Evolutionary conservation across 2,888 invertebrate species (phyloP).

Genomic region (Malacosoma neustria): DNA sequence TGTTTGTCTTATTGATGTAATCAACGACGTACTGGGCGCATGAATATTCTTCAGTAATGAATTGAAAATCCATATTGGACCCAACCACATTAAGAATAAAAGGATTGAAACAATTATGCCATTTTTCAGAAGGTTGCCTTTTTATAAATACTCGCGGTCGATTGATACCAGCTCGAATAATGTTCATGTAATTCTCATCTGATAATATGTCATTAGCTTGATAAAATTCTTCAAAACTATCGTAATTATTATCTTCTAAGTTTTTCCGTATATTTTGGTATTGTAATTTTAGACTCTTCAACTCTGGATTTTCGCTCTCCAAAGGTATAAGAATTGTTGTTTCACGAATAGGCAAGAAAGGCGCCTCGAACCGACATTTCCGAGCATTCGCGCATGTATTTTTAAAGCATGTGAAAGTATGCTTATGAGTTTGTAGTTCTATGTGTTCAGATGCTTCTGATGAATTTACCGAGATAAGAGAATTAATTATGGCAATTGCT

Average conservation of each 20-base stretch:
- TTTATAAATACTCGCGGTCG: conserved; percentile 32
- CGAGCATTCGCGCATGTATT: conserved; percentile 12
- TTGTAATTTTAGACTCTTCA: conserved; percentile 17
- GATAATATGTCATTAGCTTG: conserved; percentile 20
- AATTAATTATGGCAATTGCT: conserved; percentile 8
- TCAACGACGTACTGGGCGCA: conserved; percentile 45
- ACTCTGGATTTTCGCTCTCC: conserved; percentile 12
- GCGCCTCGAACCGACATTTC: conserved; percentile 27
- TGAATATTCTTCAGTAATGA: conserved; percentile 41
- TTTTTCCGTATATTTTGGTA: conserved; percentile 17
- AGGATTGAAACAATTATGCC: conserved; percentile 41
- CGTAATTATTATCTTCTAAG: conserved; percentile 23
- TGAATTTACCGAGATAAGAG: conserved; percentile 1
- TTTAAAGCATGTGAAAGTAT: not conserved
- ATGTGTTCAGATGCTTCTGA: conserved; percentile 1
- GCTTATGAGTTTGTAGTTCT: conserved; percentile 1
- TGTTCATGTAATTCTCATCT: conserved; percentile 23
- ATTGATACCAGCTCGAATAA: conserved; percentile 25
- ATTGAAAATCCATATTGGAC: conserved; percentile 40
- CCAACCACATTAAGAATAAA: conserved; percentile 25
- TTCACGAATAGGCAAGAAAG: conserved; percentile 23
- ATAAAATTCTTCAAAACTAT: conserved; percentile 23
- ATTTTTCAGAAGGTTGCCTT: conserved; percentile 32
- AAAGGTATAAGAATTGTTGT: conserved; percentile 23
- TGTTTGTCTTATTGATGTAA: conserved; percentile 37